Percentiles rank a stretch among this genome's conserved stretches.
Evolutionary conservation across 1,140 invertebrate genomes (phyloP).

Genomic region (Euborellia annulipes): DNA sequence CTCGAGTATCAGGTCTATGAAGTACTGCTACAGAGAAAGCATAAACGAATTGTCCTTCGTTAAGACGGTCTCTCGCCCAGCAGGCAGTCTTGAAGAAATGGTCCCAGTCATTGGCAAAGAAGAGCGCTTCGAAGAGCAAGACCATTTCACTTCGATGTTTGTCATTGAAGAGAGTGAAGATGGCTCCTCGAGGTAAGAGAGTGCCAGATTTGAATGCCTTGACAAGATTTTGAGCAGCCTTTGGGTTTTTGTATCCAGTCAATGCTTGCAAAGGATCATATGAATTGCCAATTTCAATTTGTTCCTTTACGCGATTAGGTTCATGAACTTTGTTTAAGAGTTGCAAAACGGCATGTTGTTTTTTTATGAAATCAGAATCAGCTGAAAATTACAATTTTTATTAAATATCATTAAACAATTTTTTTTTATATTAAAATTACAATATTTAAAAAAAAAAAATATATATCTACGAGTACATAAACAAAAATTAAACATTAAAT

Average conservation of each 20-base stretch:
- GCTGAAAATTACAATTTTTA: slow-evolving; percentile 5
- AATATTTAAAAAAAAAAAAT: not conserved
- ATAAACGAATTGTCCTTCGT: slow-evolving; percentile 44
- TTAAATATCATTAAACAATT: not conserved
- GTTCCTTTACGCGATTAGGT: slow-evolving; percentile 12
- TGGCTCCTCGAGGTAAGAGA: slow-evolving; percentile 19
- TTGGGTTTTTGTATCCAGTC: slow-evolving; percentile 7
- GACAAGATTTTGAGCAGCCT: not conserved
- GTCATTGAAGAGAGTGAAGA: slow-evolving; percentile 27
- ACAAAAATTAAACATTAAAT: not conserved
- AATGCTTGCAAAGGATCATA: slow-evolving; percentile 11
- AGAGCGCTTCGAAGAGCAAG: slow-evolving; percentile 38
- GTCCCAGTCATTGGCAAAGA: slow-evolving; percentile 42
- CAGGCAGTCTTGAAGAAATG: slow-evolving; percentile 46
- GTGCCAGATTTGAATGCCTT: not conserved
- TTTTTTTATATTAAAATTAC: not conserved
- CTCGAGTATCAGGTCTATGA: slow-evolving; percentile 39
- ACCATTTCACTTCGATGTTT: slow-evolving; percentile 37
- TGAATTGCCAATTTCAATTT: slow-evolving; percentile 11
- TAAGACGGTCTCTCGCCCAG: slow-evolving; percentile 42
- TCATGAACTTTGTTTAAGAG: slow-evolving; percentile 14
- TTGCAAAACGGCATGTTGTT: slow-evolving; percentile 13
- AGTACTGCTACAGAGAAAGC: slow-evolving; percentile 38
- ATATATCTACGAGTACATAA: not conserved
- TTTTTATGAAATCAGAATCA: slow-evolving; percentile 10